Conservation (phyloP, 2,797 vertebrate genomes). For the Ctenochaetus hawaiiensis region DNA sequence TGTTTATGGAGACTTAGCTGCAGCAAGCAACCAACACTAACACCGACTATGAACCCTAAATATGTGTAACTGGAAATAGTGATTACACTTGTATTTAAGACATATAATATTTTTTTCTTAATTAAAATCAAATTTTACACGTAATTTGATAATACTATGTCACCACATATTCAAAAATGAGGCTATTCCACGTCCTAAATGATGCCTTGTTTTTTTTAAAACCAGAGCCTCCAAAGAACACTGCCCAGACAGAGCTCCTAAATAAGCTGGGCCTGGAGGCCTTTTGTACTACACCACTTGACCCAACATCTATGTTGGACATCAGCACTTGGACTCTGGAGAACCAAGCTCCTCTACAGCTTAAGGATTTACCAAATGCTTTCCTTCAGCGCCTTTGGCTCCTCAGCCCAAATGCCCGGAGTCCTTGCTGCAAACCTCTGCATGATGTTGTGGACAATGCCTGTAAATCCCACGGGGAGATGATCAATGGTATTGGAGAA, state of each 20-base stretch:
- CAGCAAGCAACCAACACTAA: neutral
- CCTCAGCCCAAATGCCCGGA: slow-evolving; percentile 75
- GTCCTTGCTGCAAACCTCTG: slow-evolving; percentile 52
- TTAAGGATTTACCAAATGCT: slow-evolving; percentile 74
- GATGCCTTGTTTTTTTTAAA: slow-evolving; percentile 7
- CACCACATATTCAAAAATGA: neutral
- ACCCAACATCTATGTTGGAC: slow-evolving; percentile 72
- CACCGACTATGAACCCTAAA: neutral
- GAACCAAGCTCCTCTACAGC: slow-evolving; percentile 52
- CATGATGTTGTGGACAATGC: slow-evolving; percentile 8
- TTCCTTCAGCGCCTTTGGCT: slow-evolving; percentile 83
- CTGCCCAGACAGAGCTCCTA: slow-evolving; percentile 69
- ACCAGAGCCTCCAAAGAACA: slow-evolving; percentile 70
- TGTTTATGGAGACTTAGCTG: neutral
- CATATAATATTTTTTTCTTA: neutral
- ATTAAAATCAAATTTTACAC: neutral
- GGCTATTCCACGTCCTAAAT: slow-evolving; percentile 1
- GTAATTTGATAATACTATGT: neutral
- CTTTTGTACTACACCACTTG: slow-evolving; percentile 63
- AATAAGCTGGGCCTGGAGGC: slow-evolving; percentile 71
- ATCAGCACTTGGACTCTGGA: slow-evolving; percentile 76
- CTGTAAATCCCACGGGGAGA: slow-evolving; percentile 16
- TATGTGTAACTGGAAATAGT: neutral
- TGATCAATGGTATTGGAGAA: slow-evolving; percentile 31
- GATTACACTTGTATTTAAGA: neutral